Base-by-base conservation (phyloP, 2,888 invertebrate genomes). In the Zonitis immaculata region DNA sequence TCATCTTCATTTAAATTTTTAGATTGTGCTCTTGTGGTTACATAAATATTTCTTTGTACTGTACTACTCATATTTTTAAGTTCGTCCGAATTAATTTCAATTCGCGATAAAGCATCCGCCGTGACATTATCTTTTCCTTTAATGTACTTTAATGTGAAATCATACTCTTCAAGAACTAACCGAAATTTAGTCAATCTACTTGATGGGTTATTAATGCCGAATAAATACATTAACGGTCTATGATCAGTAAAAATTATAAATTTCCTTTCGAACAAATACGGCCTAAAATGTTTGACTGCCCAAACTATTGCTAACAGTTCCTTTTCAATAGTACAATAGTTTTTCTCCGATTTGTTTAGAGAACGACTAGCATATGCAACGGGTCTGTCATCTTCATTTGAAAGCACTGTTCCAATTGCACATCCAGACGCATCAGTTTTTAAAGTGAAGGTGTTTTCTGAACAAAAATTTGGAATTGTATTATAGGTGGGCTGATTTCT, bases 141-240 rank as follows among this genome's bases (percentile, higher is more conserved):
- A 6, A 61, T 52, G 45, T 61, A 56, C 28, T 60, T 44, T 26
- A 66, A 52, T 16, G 25, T 32, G 42, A 63, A 66, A 42, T 62
- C 26, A 26, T 60, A 63, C 50, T 62, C 61, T 44, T 64, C 54
- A 20, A 68, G 44, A 16, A 58, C 56, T 18, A 65, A 52, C 35
- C 66, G 48, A 50, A 65, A 66, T 54, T 61, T 61, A 8, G 59
- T 63, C 16, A 67, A 46, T 55, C 64, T 61, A 16, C 62, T 63
- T 4, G 59, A 55, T 6, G 65, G 61, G 45, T 65, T 63, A 51
- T 54, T 57, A 46, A 64, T 53, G 6, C 56, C 51, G 35, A 62
- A 64, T 20, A 66, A 42, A 47, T 64, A 66, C 2, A 62, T 28
- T 12, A 66, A 47, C 0, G 63, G 63, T 47, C 57, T 52, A 47